Conservation (phyloP, 1,140 invertebrate species). For the Bacillus rossius region DNA sequence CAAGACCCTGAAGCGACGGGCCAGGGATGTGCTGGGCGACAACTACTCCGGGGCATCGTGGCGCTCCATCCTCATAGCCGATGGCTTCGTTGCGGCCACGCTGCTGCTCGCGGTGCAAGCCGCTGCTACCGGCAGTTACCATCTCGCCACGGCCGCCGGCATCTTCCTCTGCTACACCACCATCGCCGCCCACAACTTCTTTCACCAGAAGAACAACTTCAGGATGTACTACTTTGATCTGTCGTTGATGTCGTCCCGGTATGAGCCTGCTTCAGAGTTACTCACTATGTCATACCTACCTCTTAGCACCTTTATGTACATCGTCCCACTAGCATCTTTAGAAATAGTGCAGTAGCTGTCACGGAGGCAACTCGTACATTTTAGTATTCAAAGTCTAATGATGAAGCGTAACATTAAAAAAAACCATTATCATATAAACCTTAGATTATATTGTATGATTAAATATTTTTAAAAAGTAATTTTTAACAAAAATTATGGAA, state of each 20-base stretch:
- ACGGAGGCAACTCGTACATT: too few species aligned
- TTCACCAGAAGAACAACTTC: constrained; percentile 73
- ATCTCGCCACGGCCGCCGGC: constrained; percentile 44
- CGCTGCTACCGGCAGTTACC: constrained; percentile 41
- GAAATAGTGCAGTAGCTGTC: too few species aligned
- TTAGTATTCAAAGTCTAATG: too few species aligned
- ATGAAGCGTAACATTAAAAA: too few species aligned
- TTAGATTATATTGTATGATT: too few species aligned
- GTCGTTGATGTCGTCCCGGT: constrained; percentile 55
- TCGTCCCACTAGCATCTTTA: too few species aligned
- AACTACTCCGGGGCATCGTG: neutral
- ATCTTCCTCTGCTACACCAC: constrained; percentile 49
- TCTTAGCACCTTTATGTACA: too few species aligned
- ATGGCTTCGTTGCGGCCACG: constrained; percentile 46
- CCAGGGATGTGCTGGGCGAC: neutral
- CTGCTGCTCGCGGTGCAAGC: constrained; percentile 47
- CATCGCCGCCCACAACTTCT: constrained; percentile 72
- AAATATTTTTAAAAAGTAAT: too few species aligned
- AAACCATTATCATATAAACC: too few species aligned
- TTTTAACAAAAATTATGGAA: too few species aligned
- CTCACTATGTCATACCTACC: too few species aligned
- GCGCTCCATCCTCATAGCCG: constrained; percentile 36
- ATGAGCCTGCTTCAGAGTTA: too few species aligned
- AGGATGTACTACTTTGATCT: constrained; percentile 78
- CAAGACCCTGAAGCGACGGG: neutral